Conservation (phyloP, 2,113 vertebrate genomes). For the Passer domesticus region DNA sequence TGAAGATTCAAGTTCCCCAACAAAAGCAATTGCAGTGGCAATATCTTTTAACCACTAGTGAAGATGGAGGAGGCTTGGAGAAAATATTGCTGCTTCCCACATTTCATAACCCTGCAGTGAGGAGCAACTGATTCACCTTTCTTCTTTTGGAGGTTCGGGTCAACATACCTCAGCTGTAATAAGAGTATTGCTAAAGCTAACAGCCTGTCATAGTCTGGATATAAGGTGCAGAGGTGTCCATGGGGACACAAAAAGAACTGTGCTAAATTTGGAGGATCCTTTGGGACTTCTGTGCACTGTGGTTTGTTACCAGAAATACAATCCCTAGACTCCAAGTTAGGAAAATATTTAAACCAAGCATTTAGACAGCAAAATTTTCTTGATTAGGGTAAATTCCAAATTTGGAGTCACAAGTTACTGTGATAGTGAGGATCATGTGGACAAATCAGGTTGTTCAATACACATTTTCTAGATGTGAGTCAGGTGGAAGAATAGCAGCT, state of each 20-base stretch:
- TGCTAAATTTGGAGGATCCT: neutral
- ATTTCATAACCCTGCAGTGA: neutral
- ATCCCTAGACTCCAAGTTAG: neutral
- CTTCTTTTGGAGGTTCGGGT: neutral
- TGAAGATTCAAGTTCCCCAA: neutral
- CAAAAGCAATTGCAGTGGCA: neutral
- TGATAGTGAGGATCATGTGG: neutral
- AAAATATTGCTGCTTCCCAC: neutral
- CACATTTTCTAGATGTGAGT: neutral
- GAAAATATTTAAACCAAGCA: neutral
- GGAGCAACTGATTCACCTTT: accelerated
- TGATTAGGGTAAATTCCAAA: neutral
- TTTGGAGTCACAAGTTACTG: neutral
- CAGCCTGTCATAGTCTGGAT: neutral
- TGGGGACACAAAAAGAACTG: neutral
- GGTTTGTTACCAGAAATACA: neutral
- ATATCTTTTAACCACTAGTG: neutral
- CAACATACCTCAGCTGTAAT: neutral
- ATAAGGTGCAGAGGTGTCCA: neutral
- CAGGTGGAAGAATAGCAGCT: neutral
- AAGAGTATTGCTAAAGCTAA: neutral
- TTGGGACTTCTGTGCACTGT: neutral
- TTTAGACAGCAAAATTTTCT: neutral
- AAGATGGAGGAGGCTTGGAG: neutral
- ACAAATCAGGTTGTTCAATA: neutral